Evolutionary conservation across 2,113 vertebrate genomes (phyloP), one percentile per base, ranked within the genome.

Genomic region (Spea multiplicata): DNA sequence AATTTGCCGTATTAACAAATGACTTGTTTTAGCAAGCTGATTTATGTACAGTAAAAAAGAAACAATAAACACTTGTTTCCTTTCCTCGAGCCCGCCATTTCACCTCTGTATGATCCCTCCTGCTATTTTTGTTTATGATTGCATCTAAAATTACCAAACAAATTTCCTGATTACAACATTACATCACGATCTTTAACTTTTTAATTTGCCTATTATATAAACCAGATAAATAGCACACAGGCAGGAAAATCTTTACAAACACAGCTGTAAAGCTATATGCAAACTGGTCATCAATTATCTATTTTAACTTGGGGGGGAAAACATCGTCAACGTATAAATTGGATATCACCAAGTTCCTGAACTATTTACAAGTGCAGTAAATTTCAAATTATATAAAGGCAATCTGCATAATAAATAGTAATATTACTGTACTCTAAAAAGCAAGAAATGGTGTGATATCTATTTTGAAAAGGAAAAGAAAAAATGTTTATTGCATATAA

Each of bases 21-120:
- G 61, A 79, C 76, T 79, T 79, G 76, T 79, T 79, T 79, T 79
- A 79, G 72, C 76, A 73, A 79, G 76, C 76, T 79, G 76, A 79
- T 79, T 79, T 79, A 79, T 79, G 68, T 72, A 61, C n/a, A 55
- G 61, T 47, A 66, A 14, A 66, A 79, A 66, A 73, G 69, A 49
- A 66, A 48, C 76, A 79, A 72, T 79, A 79, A 79, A 73, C 76
- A 57, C 70, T 79, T 69, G 61, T 66, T 78, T 71, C 49, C 16
- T 16, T 78, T 65, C 52, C 30, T 65, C 59, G 53, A 73, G 76
- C 62, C 70, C n/a, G 53, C 64, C 49, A 72, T 71, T 79, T 72
- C 70, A 73, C 61, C 49, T 71, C 61, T 66, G 17, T 66, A 72
- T 66, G 61, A 55, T 57, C 8, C 76, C 70, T 79, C 76, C 76